Evolutionary conservation across 2,113 vertebrate genomes (phyloP), one percentile per base, ranked within the genome.

Genomic region (Struthidea cinerea): DNA sequence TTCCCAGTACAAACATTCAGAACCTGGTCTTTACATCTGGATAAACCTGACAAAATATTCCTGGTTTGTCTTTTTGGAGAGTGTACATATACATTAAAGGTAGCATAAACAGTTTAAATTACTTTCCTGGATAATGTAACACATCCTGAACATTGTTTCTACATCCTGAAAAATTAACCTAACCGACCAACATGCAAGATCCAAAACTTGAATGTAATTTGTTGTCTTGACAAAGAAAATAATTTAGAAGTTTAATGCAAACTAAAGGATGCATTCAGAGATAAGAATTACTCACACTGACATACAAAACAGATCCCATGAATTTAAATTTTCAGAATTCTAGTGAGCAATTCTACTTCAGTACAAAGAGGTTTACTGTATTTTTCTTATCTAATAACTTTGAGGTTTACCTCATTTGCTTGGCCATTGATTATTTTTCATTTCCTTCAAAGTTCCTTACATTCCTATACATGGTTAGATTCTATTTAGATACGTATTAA

Each of bases 91-190:
- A 70, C 22, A 63, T 65, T 91, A 81, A 83, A 47, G 42, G 5
- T 60, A 87, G 24, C 85, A 89, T 84, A 44, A 37, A 52, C 41
- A 74, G 37, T 73, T 95, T 56, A 95, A 93, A 90, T 79, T 3
- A 84, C 63, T 97, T 96, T 46, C 63, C 20, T 56, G 52, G 94
- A 65, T 57, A 93, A 93, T 30, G 7, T 84, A 85, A 86, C 13
- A 41, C 20, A 39, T 44, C 32, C 32, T 57, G 42, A 64, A 57
- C 5, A 42, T 32, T 49, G 17, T 65, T 92, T 95, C 67, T 42
- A 87, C 50, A 77, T 85, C 23, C 23, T 93, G 87, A 87, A 96
- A 97, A 93, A 95, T 69, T 87, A 94, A 87, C 47, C 59, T 87
- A 35, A 55, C 44, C 24, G 22, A 83, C 17, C 53, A 93, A 53